These are phyloP conservation scores for Ploceus nigricollis DNA, from an alignment of 2,113 vertebrate genomes.

Conservation along the genomic window DNA sequence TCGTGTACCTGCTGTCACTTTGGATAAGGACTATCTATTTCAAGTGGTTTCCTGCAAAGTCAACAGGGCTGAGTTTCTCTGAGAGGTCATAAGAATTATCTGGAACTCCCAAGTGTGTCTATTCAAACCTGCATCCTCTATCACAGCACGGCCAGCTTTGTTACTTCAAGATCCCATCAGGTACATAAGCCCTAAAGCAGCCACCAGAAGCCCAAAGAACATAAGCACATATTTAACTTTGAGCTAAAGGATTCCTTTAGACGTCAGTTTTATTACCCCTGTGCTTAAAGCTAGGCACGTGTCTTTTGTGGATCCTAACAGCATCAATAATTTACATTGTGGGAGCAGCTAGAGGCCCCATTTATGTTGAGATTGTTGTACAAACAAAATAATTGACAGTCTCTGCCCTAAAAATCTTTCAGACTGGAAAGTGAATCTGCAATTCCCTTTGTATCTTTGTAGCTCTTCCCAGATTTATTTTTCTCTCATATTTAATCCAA, in stretches of 20 bases:
- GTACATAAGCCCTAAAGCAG: not conserved
- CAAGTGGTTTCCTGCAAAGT: not conserved
- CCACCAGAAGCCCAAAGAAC: not conserved
- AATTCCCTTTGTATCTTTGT: conserved; percentile 52
- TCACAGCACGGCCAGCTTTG: not conserved
- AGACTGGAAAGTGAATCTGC: conserved; percentile 18
- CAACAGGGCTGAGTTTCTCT: not conserved
- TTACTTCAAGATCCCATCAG: not conserved
- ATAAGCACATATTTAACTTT: not conserved
- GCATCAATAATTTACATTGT: conserved; percentile 45
- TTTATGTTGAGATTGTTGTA: conserved; percentile 31
- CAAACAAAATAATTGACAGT: conserved; percentile 62
- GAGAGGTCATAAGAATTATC: conserved; percentile 1
- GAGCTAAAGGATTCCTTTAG: conserved; percentile 8
- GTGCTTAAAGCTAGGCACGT: conserved; percentile 7
- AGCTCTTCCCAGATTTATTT: conserved; percentile 24
- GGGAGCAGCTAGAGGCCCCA: conserved; percentile 34
- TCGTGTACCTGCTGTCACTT: conserved; percentile 47
- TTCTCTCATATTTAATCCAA: conserved; percentile 32
- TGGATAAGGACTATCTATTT: conserved; percentile 31
- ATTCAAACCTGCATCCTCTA: not conserved
- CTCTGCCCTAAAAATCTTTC: conserved; percentile 54
- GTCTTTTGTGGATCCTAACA: conserved; percentile 16
- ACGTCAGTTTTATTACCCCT: not conserved
- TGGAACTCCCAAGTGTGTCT: not conserved